Percentiles rank a stretch among this genome's conserved stretches.
Evolutionary conservation across 2,797 vertebrate genomes (phyloP).

Genomic region (Lepus oiostolus): DNA sequence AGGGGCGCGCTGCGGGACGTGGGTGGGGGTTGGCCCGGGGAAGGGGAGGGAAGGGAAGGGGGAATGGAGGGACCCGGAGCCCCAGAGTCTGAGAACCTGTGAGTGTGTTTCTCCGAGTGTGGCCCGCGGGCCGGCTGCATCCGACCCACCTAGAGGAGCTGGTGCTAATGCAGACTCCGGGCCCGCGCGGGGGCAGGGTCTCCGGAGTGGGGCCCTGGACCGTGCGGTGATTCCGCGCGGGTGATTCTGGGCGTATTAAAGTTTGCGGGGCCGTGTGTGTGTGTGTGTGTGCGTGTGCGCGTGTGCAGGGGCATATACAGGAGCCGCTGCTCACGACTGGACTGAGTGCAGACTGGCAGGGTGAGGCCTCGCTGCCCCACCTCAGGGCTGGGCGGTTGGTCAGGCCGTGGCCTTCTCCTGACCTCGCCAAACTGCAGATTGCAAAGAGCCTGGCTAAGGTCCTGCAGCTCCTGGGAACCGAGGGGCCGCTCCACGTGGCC

Average conservation of each 20-base stretch:
- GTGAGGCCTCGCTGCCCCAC: constrained; percentile 56
- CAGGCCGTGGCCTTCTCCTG: background rate
- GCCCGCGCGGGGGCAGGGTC: background rate
- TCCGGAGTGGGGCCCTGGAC: background rate
- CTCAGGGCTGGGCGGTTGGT: background rate
- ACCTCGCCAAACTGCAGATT: constrained; percentile 5
- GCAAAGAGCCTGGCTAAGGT: background rate
- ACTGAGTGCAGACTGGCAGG: background rate
- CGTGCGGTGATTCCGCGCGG: background rate
- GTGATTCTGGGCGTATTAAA: constrained; percentile 58
- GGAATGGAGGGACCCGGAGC: background rate
- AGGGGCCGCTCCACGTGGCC: background rate
- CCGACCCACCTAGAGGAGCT: background rate
- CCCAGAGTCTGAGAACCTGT: constrained; percentile 11
- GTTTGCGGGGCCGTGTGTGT: constrained; percentile 64
- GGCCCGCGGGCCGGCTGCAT: constrained; percentile 57
- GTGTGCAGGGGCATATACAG: background rate
- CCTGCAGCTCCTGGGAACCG: background rate
- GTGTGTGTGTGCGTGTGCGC: background rate
- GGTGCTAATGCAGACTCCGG: constrained; percentile 28
- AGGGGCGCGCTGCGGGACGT: constrained; percentile 27
- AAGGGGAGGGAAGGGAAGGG: background rate
- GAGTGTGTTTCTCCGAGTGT: constrained; percentile 63
- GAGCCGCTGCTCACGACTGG: background rate
- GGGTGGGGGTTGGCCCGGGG: constrained; percentile 42